Conservation (phyloP, 2,888 invertebrate genomes). For the Linnaemya vulpina region DNA sequence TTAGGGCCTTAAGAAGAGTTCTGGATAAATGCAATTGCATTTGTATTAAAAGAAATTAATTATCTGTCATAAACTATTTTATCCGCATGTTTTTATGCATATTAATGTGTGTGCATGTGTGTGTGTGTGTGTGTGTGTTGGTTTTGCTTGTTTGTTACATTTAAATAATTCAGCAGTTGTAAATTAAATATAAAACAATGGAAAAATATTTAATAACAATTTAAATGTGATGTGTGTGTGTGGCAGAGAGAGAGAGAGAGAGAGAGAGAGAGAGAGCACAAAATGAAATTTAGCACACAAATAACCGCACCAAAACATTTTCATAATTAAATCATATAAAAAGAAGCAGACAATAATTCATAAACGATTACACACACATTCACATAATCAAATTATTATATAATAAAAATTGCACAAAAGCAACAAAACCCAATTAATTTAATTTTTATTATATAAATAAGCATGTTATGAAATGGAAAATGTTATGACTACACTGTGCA, state of each 20-base stretch:
- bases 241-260: neutral
- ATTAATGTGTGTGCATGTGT: too few species aligned
- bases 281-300: neutral
- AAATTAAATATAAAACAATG: neutral
- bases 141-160: neutral
- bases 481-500: neutral
- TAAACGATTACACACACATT: neutral
- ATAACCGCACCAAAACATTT: neutral
- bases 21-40: too few species aligned
- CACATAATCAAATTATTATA: constrained; percentile 12
- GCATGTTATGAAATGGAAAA: neutral
- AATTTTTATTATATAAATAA: neutral
- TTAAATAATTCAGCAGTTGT: neutral
- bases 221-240: neutral
- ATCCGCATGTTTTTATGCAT: too few species aligned
- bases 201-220: neutral
- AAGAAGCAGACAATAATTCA: constrained; percentile 6
- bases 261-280: neutral
- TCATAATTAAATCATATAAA: constrained; percentile 6
- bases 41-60: too few species aligned
- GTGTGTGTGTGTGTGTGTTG: too few species aligned
- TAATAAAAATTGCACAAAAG: constrained; percentile 23
- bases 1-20: too few species aligned
- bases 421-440: constrained; percentile 17
- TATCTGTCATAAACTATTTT: too few species aligned